Percentiles rank a stretch among this genome's conserved stretches.
Conservation (phyloP, 2,888 invertebrate species). For the Hyalella azteca region DNA sequence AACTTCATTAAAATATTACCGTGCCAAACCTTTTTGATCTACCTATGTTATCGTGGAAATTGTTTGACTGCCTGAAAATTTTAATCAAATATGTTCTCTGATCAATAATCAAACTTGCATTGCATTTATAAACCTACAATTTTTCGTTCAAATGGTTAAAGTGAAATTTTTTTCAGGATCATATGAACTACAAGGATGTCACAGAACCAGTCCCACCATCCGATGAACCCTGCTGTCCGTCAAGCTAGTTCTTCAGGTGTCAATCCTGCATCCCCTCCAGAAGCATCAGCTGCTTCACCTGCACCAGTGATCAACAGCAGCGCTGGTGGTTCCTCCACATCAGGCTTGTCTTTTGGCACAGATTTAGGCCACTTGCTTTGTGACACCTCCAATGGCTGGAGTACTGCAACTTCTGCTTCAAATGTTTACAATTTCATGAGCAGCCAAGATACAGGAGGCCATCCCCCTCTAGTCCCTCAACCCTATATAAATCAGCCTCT, state of each 20-base stretch:
- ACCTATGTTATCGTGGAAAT: too few species aligned
- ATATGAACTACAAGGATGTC: neutral
- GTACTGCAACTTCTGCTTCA: neutral
- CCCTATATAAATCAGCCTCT: neutral
- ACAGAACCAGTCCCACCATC: neutral
- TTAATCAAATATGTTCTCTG: too few species aligned
- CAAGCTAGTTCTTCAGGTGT: neutral
- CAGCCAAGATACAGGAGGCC: neutral
- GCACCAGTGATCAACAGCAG: neutral
- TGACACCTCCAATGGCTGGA: slow-evolving; percentile 1
- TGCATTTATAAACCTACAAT: too few species aligned
- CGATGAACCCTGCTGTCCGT: neutral
- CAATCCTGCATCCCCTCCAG: neutral
- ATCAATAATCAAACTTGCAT: too few species aligned
- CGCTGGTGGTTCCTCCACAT: neutral
- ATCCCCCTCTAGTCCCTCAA: neutral
- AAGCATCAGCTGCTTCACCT: neutral
- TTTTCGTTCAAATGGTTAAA: too few species aligned
- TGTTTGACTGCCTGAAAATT: too few species aligned
- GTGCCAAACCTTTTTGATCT: too few species aligned
- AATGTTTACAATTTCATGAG: neutral
- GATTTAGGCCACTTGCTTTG: slow-evolving; percentile 16
- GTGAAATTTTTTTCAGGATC: neutral
- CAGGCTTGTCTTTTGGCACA: slow-evolving; percentile 8
- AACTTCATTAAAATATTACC: too few species aligned